Evolutionary conservation across 2,888 invertebrate species (phyloP).

Genomic region (Mechanitis messenoides): DNA sequence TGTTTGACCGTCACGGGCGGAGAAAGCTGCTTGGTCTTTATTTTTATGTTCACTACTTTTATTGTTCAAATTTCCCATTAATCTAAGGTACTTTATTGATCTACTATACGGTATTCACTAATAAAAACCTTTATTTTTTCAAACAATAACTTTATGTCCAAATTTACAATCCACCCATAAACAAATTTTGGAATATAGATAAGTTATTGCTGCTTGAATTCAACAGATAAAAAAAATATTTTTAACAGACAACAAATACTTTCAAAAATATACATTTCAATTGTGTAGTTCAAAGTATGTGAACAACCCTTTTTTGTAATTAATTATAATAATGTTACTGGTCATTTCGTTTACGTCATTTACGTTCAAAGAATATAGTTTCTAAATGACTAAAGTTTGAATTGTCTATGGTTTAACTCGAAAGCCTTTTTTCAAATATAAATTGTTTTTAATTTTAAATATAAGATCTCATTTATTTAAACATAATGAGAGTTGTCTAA

Average conservation of each 20-base stretch:
- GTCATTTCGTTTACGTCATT: too few relatives aligned
- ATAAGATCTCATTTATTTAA: too few relatives aligned
- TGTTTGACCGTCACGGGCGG: conserved; percentile 59
- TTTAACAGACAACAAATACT: too few relatives aligned
- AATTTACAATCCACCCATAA: conserved; percentile 17
- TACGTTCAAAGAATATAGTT: too few relatives aligned
- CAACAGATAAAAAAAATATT: conserved; percentile 3
- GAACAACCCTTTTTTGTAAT: too few relatives aligned
- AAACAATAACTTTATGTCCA: conserved; percentile 14
- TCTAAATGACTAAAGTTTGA: too few relatives aligned
- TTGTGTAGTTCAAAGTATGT: too few relatives aligned
- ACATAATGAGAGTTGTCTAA: too few relatives aligned
- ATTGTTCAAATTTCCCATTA: conserved; percentile 71
- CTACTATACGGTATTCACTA: conserved; percentile 13
- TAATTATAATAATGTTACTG: too few relatives aligned
- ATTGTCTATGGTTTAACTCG: too few relatives aligned
- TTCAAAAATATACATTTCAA: not conserved
- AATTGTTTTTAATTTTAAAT: too few relatives aligned
- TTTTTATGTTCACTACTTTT: conserved; percentile 50
- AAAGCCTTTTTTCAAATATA: too few relatives aligned
- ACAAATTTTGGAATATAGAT: conserved; percentile 15
- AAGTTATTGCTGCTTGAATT: not conserved
- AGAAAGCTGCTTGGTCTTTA: conserved; percentile 49
- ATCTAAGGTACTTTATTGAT: conserved; percentile 31
- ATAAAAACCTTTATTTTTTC: conserved; percentile 14